phyloP scores from a whole-genome alignment of 2,888 invertebrate genomes.

The Nymphalis polychloros region DNA sequence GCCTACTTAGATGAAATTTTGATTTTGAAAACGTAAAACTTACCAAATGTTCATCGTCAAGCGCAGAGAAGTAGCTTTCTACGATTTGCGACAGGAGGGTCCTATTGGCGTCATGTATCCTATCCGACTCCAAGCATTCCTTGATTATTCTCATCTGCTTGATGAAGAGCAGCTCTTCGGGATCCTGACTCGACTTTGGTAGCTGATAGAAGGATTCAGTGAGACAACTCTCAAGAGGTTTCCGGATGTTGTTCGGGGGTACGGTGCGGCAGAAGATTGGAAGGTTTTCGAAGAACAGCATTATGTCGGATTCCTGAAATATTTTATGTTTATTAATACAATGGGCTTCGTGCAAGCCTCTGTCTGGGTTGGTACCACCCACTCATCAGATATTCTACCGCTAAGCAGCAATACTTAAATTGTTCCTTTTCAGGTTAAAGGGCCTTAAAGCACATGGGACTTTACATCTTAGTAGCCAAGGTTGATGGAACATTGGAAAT shows the following conservation, averaged over 20 bases:
- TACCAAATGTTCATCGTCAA: constrained; percentile 72
- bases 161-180: constrained; percentile 49
- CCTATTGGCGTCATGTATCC: constrained; percentile 83
- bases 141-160: constrained; percentile 59
- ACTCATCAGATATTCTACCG: no score
- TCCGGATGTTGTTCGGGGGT: constrained; percentile 80
- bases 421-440: no score
- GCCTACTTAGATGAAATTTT: no score
- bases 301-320: constrained; percentile 73
- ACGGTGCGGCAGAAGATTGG: constrained; percentile 80
- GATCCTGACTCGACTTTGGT: constrained; percentile 41
- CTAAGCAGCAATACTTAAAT: no score
- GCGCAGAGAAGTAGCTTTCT: constrained; percentile 69
- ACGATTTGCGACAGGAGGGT: constrained; percentile 73
- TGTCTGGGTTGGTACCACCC: no score
- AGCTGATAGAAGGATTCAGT: constrained; percentile 55
- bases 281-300: constrained; percentile 75
- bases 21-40: constrained; percentile 40
- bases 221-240: constrained; percentile 77
- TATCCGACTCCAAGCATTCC: constrained; percentile 70
- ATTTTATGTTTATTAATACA: neutral
- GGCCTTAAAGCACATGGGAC: no score
- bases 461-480: no score
- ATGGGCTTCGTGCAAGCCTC: no score
- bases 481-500: no score